Percentiles rank a stretch among this genome's conserved stretches.
These are phyloP conservation scores for Premnoplex brunnescens DNA, from an alignment of 2,797 vertebrate genomes.

Conservation along the genomic window DNA sequence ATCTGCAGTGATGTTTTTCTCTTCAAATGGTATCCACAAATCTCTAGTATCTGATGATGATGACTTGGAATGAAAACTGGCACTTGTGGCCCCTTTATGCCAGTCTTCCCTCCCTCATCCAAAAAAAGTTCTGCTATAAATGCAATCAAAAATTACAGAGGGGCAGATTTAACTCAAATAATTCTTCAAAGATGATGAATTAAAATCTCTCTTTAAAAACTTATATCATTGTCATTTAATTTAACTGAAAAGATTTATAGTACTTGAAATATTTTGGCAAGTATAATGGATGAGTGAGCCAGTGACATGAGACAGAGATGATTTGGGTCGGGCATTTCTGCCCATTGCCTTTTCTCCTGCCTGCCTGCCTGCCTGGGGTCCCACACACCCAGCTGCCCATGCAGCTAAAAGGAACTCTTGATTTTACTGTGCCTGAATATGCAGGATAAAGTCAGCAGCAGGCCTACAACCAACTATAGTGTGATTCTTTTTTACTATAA, in stretches of 20 bases:
- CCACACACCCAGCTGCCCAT: not conserved
- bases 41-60: not conserved
- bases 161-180: not conserved
- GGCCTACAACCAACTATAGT: not conserved
- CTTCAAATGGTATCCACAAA: not conserved
- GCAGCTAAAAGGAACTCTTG: not conserved
- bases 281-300: not conserved
- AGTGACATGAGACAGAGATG: fast-evolving
- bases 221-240: not conserved
- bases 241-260: not conserved
- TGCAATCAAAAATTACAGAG: not conserved
- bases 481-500: not conserved
- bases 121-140: not conserved
- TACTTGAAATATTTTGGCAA: not conserved
- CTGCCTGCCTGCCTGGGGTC: not conserved
- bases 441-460: not conserved
- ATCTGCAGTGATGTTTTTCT: not conserved
- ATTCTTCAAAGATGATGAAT: not conserved
- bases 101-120: not conserved
- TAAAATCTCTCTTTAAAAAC: not conserved
- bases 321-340: not conserved
- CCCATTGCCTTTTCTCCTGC: not conserved
- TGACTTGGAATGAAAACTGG: not conserved
- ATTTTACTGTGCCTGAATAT: not conserved
- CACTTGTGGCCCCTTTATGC: not conserved